Evolutionary conservation across 2,888 invertebrate species (phyloP), one percentile per base, ranked within the genome.

Genomic region (Leucoma salicis): DNA sequence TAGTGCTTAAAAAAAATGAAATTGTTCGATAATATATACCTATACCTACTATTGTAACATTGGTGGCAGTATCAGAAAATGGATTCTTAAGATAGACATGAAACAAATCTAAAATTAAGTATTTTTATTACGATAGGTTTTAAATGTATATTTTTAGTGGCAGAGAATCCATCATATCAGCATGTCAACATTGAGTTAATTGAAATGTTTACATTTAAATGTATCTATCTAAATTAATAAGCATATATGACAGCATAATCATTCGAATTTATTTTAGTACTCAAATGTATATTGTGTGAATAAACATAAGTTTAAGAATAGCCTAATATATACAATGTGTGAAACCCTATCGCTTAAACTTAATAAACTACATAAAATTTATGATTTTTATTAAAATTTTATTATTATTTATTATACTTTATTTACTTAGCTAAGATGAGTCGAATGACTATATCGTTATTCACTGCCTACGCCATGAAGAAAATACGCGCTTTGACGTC

Each of bases 401-500:
- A 62, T 35, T 46, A 52, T 37, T 31, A 44, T 10, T 29, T 36
- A 24, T 14, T 13, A 38, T 21, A 15, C 50, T 59, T 63, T 50
- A 56, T 48, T 63, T 42, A 40, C 37, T 35, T 39, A 36, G 16
- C 14, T 39, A 46, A 50, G 25, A 53, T 46, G 42, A 41, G 46
- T 11, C 27, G n/a, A 27, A 27, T 27, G 27, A 4, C 3, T 27
- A 27, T 10, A 1, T 8, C 11, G n/a, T 27, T 27, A 2, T 27
- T 27, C n/a, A 27, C 27, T 46, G 24, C 57, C 54, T 51, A 56
- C 60, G 63, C 48, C 49, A 50, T 54, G 21, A 42, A n/a, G 62
- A 46, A 49, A 54, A 57, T 67, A 67, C 67, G 53, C 58, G 52
- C 49, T 46, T 63, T 78, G 78, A 84, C 86, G 84, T 85, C 80